Evolutionary conservation across 2,113 vertebrate species (phyloP), one percentile per base, ranked within the genome.

Genomic region (Leptodactylus fuscus): DNA sequence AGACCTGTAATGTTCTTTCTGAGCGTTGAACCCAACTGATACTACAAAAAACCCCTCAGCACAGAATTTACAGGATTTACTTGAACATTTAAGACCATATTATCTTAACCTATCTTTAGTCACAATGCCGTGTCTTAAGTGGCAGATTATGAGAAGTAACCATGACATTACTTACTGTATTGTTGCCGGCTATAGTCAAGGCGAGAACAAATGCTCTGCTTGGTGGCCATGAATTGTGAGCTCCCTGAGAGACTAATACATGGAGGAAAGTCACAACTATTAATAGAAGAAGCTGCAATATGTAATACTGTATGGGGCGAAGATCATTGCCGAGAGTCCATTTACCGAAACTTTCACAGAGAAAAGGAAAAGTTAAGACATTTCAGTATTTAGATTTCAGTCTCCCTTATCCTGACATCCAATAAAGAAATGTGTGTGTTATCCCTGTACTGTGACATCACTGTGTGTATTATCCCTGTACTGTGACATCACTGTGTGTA

Each of bases 41-140:
- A 5, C 60, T 15, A 13, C 11, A 10, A 65, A 32, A 32, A 32
- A 65, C 13, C 27, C 5, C 10, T 8, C 27, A 32, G 7, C 22
- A 24, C 12, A 18, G 29, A 67, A 69, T 69, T 69, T 20, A 36
- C 20, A 36, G 60, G 65, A 69, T 69, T 69, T 69, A 69, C 34
- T 69, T 20, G 65, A 69, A 69, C 65, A 69, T 69, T 69, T 38
- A 67, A 38, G 65, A 69, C 20, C 65, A 69, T 34, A 34, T 69
- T 38, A 36, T 69, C 34, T 20, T 38, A 36, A 36, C 18, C 65
- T 69, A 34, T 67, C 62, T 34, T 67, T 15, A 67, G 62, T 32
- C 29, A 67, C 27, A 67, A 18, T 67, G 13, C 62, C 62, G 34
- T 67, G 29, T 67, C 62, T 67, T 32, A 69, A 38, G 34, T 69